These are phyloP conservation scores for Anhinga anhinga DNA, from an alignment of 2,113 vertebrate species.

Conservation along the genomic window DNA sequence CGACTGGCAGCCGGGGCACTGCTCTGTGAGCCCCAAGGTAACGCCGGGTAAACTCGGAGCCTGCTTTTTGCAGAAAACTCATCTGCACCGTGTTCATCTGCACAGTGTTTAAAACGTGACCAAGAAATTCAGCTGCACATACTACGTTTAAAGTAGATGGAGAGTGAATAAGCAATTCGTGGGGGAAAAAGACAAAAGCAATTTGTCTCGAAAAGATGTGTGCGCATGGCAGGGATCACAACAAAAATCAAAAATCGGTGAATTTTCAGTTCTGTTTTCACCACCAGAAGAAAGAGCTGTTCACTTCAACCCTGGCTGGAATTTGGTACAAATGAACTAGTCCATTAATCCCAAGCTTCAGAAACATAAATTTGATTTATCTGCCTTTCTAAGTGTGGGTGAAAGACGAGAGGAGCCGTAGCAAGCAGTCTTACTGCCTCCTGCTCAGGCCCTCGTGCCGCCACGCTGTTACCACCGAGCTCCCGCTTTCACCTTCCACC, in stretches of 20 bases:
- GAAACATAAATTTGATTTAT: background rate
- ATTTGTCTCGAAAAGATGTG: background rate
- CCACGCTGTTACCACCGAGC: rapidly evolving
- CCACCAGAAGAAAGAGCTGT: background rate
- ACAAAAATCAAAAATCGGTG: background rate
- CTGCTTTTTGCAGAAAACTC: rapidly evolving
- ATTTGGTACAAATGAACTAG: no score
- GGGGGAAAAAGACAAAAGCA: no score
- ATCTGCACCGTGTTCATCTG: background rate
- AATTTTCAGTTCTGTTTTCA: background rate
- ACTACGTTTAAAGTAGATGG: no score
- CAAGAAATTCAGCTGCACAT: background rate
- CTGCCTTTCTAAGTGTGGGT: background rate
- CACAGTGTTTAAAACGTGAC: no score
- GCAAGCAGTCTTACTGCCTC: background rate
- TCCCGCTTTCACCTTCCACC: background rate
- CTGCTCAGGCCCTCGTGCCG: background rate
- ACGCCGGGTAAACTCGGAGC: rapidly evolving
- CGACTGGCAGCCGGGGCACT: no score
- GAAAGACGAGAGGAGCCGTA: rapidly evolving
- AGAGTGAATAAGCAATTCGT: rapidly evolving
- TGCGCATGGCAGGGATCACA: background rate
- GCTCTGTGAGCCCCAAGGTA: rapidly evolving
- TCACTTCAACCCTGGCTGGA: background rate
- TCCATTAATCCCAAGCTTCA: background rate